Evolutionary conservation across 2,113 vertebrate genomes (phyloP), one percentile per base, ranked within the genome.

Genomic region (Ranitomeya imitator): DNA sequence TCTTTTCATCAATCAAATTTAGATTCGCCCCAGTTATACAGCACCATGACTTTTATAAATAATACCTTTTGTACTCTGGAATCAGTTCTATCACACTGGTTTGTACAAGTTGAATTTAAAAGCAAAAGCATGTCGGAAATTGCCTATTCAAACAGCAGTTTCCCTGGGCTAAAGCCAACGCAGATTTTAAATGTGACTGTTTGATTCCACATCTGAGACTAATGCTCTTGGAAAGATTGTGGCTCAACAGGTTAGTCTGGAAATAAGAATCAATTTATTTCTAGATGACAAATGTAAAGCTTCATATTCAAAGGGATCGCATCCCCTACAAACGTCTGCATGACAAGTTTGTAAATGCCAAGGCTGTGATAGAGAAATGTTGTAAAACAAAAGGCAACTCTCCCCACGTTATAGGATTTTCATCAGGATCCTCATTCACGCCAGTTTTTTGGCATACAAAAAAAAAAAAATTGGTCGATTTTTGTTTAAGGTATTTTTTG

Each of bases 1-100:
- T 85, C 65, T 85, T 74, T 85, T 83, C 83, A 73, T 85, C 67
- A 85, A 73, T 85, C 67, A 73, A 74, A 73, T 71, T 85, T 85
- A 71, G 54, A 57, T 71, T 85, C 6, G 4, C 83, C 83, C 83
- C 52, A 57, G 83, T 85, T 85, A 57, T 74, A 74, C 65, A 85
- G 51, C 83, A 85, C 23, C 63, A 73, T 57, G 83, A 74, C 83
- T 85, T 74, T 85, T 71, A 74, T 73, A 73, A 85, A 85, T 85
- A 85, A 85, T 85, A 67, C 67, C 63, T 59, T 73, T 85, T 85
- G 83, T 59, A 73, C 67, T 83, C 57, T 85, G 83, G 67, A 85
- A 85, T 73, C 65, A 74, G 83, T 85, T 85, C 65, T 71, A 21
- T 85, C 26, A 51, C 54, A 57, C 23, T 73, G 83, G 67, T 85